Evolutionary conservation across 2,797 vertebrate species (phyloP).

Genomic region (Todus mexicanus): DNA sequence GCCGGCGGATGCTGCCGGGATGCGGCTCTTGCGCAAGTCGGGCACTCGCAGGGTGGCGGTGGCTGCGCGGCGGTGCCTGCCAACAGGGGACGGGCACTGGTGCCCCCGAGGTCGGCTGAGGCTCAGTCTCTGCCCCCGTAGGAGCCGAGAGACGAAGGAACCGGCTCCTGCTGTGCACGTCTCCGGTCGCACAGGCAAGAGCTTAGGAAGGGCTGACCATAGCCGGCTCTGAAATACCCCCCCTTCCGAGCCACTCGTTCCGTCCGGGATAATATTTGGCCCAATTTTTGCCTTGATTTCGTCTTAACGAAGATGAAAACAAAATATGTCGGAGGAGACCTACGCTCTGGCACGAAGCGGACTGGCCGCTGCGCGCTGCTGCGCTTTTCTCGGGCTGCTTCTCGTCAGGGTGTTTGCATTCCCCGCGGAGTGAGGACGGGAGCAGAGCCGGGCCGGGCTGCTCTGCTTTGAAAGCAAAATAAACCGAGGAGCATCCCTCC

Average conservation of each 20-base stretch:
- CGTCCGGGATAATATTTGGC: background rate
- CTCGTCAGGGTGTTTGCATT: background rate
- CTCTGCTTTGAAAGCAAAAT: background rate
- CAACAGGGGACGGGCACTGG: background rate
- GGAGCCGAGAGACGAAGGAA: background rate
- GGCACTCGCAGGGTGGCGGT: background rate
- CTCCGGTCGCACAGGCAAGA: background rate
- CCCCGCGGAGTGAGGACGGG: background rate
- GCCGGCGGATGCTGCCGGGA: background rate
- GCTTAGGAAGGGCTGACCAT: background rate
- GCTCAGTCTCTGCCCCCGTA: background rate
- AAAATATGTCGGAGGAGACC: background rate
- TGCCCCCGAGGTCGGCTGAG: background rate
- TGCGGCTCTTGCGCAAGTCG: background rate
- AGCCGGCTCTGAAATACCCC: background rate
- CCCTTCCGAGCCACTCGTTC: background rate
- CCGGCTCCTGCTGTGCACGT: background rate
- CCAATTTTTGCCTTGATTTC: background rate
- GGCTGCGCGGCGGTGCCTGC: background rate
- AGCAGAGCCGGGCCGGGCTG: background rate
- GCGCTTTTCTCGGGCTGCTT: background rate
- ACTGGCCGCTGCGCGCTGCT: background rate
- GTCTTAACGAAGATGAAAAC: background rate
- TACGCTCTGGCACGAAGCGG: background rate
- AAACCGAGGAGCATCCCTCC: background rate